phyloP scores from a whole-genome alignment of 2,113 vertebrate genomes.

The Riparia riparia region DNA sequence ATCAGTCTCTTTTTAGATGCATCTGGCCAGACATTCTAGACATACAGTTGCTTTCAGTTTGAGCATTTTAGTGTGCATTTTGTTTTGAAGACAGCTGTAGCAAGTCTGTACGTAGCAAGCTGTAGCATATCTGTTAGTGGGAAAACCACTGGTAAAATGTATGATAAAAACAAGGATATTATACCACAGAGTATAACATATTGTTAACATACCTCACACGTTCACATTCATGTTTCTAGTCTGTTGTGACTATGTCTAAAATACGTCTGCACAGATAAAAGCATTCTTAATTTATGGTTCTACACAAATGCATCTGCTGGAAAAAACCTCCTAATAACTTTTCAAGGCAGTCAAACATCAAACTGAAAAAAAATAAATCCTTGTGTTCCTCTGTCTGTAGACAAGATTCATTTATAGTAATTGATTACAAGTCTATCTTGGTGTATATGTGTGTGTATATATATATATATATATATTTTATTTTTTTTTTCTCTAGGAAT shows the following conservation, averaged over 20 bases:
- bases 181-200: background rate
- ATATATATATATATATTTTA: background rate
- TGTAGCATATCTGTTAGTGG: background rate
- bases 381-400: background rate
- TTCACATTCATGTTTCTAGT: slow-evolving; percentile 7
- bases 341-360: background rate
- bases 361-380: background rate
- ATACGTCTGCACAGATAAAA: slow-evolving; percentile 16
- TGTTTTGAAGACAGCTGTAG: slow-evolving; percentile 31
- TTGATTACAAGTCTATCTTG: background rate
- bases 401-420: background rate
- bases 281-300: slow-evolving; percentile 3
- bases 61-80: background rate
- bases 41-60: slow-evolving; percentile 4
- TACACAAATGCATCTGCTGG: background rate
- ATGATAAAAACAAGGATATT: background rate
- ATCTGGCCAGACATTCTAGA: slow-evolving; percentile 14
- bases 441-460: background rate
- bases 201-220: slow-evolving; percentile 35
- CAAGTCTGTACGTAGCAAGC: background rate
- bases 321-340: background rate
- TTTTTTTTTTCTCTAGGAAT: background rate
- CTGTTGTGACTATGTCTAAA: slow-evolving; percentile 39
- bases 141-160: slow-evolving; percentile 31
- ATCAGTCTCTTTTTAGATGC: slow-evolving; percentile 22